Conservation (phyloP, 2,113 vertebrate species). For the Oncorhynchus nerka region DNA sequence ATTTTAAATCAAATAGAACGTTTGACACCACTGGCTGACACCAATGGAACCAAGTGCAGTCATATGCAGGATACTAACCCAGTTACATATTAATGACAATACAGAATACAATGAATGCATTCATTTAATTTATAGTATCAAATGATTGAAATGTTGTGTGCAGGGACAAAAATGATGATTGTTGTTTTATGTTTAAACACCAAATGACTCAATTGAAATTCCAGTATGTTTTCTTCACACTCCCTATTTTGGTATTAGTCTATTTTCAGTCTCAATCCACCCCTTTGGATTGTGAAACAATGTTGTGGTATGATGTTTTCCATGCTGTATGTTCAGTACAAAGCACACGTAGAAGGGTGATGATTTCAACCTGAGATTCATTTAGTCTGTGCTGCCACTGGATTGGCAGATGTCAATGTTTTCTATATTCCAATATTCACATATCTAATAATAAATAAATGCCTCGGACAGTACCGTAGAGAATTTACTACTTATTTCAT, state of each 20-base stretch:
- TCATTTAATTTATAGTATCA: too few relatives aligned
- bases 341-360: slow-evolving; percentile 16
- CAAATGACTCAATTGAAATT: not conserved
- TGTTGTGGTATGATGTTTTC: not conserved
- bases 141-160: too few relatives aligned
- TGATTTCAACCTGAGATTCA: slow-evolving; percentile 46
- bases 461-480: not conserved
- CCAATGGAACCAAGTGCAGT: too few relatives aligned
- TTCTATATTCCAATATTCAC: slow-evolving; percentile 57
- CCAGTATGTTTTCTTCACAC: not conserved
- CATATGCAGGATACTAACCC: too few relatives aligned
- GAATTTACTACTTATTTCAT: not conserved
- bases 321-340: not conserved
- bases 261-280: not conserved
- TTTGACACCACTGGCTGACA: too few relatives aligned
- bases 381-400: slow-evolving; percentile 45
- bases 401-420: slow-evolving; percentile 49
- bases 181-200: not conserved
- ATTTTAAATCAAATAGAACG: too few relatives aligned
- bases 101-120: too few relatives aligned
- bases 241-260: slow-evolving; percentile 3
- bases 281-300: not conserved
- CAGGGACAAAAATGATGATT: too few relatives aligned
- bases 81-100: too few relatives aligned
- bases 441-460: slow-evolving; percentile 51